A percentile compares a stretch with the other conserved stretches of the same genome.
phyloP scores from a whole-genome alignment of 2,113 vertebrate genomes.

The Anguilla japonica region DNA sequence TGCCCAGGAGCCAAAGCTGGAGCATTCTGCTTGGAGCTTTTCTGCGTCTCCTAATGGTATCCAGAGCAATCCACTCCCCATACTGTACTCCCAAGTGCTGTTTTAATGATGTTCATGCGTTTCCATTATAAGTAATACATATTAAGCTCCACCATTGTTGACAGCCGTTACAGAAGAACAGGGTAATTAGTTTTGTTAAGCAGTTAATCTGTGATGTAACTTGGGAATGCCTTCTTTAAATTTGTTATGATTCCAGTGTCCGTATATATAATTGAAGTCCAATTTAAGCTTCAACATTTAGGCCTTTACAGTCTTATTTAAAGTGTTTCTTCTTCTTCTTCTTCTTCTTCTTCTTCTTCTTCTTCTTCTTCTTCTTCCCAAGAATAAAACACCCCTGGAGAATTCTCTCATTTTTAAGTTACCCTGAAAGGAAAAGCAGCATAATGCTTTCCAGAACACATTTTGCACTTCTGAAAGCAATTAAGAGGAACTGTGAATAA shows the following conservation, averaged over 20 bases:
- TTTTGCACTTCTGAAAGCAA: not conserved
- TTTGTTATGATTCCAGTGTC: conserved; percentile 20
- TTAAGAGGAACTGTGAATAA: conserved; percentile 2
- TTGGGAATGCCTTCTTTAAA: conserved; percentile 12
- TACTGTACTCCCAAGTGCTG: not conserved
- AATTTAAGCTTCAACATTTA: conserved; percentile 20
- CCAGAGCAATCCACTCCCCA: not conserved
- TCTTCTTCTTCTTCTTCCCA: not conserved
- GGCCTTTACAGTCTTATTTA: conserved; percentile 10
- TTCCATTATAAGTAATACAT: conserved; percentile 18
- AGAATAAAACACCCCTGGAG: not conserved
- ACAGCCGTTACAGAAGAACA: conserved; percentile 28
- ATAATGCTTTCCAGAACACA: not conserved
- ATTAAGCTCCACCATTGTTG: conserved; percentile 24
- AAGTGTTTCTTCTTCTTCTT: not conserved
- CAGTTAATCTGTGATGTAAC: conserved; percentile 26
- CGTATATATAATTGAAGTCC: conserved; percentile 26
- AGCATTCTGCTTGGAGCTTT: conserved; percentile 32
- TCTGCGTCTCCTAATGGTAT: conserved; percentile 27
- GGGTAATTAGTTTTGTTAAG: conserved; percentile 38
- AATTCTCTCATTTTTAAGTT: conserved; percentile 12
- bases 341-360: not conserved
- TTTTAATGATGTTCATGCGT: conserved; percentile 21
- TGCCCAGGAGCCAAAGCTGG: conserved; percentile 8
- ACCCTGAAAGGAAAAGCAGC: not conserved